Base-by-base conservation (phyloP, 1,140 invertebrate species). In the Eupristina koningsbergeri region DNA sequence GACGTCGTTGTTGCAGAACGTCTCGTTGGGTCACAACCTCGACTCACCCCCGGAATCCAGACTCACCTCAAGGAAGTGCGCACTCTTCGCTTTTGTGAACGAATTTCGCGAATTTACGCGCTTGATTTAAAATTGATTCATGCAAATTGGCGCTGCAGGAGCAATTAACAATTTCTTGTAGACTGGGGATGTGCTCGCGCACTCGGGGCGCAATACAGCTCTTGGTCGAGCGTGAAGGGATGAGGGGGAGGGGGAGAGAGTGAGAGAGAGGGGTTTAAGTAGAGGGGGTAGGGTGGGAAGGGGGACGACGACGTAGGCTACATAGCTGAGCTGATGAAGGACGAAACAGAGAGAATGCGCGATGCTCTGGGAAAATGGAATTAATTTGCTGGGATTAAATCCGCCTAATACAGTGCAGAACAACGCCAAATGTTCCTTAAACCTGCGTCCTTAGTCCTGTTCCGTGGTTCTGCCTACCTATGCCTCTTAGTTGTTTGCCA, bases 101-200 rank as follows among this genome's bases (percentile, higher is more conserved):
- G 29, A 31, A 29, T 64, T 31, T 50, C 41, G 73, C 41, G 6
- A 13, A 3, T 13, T 73, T 13, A n/a, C 29, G 47, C 76, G 69
- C 83, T 90, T 90, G 90, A 92, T 92, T 91, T 92, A 91, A 91
- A 92, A 92, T 92, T 92, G 91, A 92, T 92, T 91, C 89, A 92
- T 92, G 91, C 89, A 91, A 92, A 91, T 91, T 92, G 91, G 88
- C 88, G 89, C 89, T 91, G 91, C 90, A 91, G 90, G 91, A 92
- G 90, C 90, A 92, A 92, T 92, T 92, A 92, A 92, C 91, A 92
- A 92, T 92, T 92, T 90, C 91, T 92, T 91, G 90, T 91, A 91
- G 90, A 91, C 87, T 86, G 87, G 87, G 86, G 87, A 86, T 86
- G 19, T 58, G 29, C 76, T n/a, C 34, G 19, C 17, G 31, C 0